Conservation (phyloP, 2,888 invertebrate species). For the Agrilus cyanescens region DNA sequence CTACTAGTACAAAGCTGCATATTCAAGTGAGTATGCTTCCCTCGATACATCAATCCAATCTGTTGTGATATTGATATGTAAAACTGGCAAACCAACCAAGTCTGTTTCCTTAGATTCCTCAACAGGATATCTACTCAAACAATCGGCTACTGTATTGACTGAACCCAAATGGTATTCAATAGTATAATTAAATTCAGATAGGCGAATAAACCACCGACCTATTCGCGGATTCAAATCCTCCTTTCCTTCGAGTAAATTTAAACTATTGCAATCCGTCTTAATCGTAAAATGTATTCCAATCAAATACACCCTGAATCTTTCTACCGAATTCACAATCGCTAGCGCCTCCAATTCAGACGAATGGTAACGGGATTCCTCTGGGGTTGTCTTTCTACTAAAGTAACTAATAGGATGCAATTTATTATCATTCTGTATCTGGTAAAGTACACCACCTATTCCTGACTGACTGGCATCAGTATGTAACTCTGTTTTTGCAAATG, state of each 20-base stretch:
- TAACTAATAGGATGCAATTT: slow-evolving; percentile 24
- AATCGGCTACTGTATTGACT: slow-evolving; percentile 11
- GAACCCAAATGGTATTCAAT: slow-evolving; percentile 14
- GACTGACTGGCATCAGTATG: slow-evolving; percentile 25
- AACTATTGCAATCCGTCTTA: too few relatives aligned
- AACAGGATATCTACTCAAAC: slow-evolving; percentile 15
- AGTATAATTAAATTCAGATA: slow-evolving; percentile 14
- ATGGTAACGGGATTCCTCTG: slow-evolving; percentile 18
- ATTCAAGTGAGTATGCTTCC: too few relatives aligned
- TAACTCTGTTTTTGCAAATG: slow-evolving; percentile 21
- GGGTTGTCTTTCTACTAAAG: slow-evolving; percentile 10
- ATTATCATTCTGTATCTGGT: slow-evolving; percentile 17
- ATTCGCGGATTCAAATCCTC: slow-evolving; percentile 5
- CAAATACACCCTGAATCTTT: too few relatives aligned
- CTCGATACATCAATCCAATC: slow-evolving; percentile 7
- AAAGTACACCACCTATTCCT: slow-evolving; percentile 23
- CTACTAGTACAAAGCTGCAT: too few relatives aligned
- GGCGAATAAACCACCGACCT: slow-evolving; percentile 5
- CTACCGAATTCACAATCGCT: slow-evolving; percentile 6
- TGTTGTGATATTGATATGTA: slow-evolving; percentile 4
- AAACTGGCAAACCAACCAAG: slow-evolving; percentile 10
- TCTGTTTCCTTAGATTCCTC: slow-evolving; percentile 8
- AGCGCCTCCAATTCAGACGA: slow-evolving; percentile 14
- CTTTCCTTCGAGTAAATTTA: not conserved
- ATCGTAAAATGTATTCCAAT: too few relatives aligned